Evolutionary conservation across 2,888 invertebrate species (phyloP), one percentile per base, ranked within the genome.

Genomic region (Eupeodes latifasciatus): DNA sequence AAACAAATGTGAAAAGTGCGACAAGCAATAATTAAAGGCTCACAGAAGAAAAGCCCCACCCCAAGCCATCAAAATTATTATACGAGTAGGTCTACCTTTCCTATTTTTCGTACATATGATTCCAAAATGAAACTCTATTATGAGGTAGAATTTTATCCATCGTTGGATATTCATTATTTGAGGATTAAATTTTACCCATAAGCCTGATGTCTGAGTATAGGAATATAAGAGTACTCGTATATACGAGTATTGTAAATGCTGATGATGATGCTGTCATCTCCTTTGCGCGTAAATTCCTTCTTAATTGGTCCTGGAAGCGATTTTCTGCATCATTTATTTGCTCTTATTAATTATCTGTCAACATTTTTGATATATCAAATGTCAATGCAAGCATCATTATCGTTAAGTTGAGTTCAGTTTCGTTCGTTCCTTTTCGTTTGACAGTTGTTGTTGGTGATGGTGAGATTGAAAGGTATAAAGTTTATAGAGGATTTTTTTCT

Each of bases 311-410:
- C 57, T 72, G 57, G 59, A 16, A 47, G 59, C 6, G 55, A 59
- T 72, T 72, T 72, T 57, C 72, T 47, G 27, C 59, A 72, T 59
- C 72, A 72, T 72, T 72, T 72, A 47, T 59, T 59, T 47, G 44
- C 44, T 72, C 14, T 47, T 34, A 72, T 72, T 59, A 59, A 47
- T 72, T 72, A 72, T 47, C 72, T 72, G 72, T 72, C 72, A 72
- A 72, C 57, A 47, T 44, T 19, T 44, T 72, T 72, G 71, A 72
- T 72, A 2, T 72, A 72, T 72, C 72, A 59, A 72, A 72, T 72
- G 59, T 72, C 72, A 72, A 47, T 34, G 27, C 72, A 72, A n/a
- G 19, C 55, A 72, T 59, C 59, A 47, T 59, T 47, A 57, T 44
- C 9, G 47, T n/a, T 27, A 2, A 27, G 27, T 27, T 27, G 27